These are phyloP conservation scores for Lycaon pictus DNA, from an alignment of 2,113 vertebrate species.

Conservation along the genomic window DNA sequence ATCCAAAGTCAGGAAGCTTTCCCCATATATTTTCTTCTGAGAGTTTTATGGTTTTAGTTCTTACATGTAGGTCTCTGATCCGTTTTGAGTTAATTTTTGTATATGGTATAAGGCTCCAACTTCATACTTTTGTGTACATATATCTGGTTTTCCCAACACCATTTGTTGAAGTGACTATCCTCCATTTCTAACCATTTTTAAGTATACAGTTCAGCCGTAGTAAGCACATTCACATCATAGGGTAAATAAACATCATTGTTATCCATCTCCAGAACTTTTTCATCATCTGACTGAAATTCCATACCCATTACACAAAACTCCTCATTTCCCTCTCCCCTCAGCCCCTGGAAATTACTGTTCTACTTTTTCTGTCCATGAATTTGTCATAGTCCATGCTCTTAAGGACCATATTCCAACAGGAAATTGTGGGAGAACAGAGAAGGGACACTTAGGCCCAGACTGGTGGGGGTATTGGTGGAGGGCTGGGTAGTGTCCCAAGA, in stretches of 20 bases:
- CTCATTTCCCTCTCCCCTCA: too few species aligned
- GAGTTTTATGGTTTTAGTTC: neutral
- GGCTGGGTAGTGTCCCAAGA: neutral
- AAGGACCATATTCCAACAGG: neutral
- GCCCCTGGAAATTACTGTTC: neutral
- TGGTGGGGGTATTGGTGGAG: neutral
- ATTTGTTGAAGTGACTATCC: neutral
- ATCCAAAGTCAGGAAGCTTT: neutral
- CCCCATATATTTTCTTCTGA: neutral
- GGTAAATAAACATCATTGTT: neutral
- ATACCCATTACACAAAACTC: neutral
- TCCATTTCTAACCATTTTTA: neutral
- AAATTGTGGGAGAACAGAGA: neutral
- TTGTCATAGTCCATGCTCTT: neutral
- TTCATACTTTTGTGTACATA: neutral
- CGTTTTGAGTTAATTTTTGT: neutral
- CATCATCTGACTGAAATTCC: neutral
- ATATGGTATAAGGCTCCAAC: neutral
- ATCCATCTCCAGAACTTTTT: neutral
- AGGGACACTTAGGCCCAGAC: neutral
- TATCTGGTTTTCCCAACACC: neutral
- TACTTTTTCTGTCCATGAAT: neutral
- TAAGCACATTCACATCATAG: neutral
- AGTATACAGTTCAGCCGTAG: neutral
- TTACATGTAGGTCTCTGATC: neutral